Conservation (phyloP, 2,888 invertebrate species). For the Latrodectus elegans region DNA sequence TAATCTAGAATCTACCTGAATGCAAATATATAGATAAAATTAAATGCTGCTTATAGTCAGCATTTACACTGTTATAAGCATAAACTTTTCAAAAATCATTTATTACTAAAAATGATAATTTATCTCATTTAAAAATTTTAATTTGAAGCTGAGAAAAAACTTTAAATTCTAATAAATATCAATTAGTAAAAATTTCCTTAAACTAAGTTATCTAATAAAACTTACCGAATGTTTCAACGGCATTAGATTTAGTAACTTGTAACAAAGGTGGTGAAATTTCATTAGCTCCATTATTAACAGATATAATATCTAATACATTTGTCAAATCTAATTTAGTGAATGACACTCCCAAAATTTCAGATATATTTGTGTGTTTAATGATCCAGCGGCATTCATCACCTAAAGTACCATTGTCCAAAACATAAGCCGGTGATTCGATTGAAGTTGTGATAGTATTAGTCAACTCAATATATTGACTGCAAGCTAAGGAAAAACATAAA, state of each 20-base stretch:
- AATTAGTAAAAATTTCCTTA: too few relatives aligned
- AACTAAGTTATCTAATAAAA: background rate
- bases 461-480: conserved; percentile 9
- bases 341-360: conserved; percentile 8
- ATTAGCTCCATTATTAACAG: conserved; percentile 49
- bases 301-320: conserved; percentile 37
- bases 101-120: too few relatives aligned
- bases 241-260: conserved; percentile 50
- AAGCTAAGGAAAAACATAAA: conserved; percentile 19
- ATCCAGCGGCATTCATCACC: conserved; percentile 40
- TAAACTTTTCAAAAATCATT: too few relatives aligned
- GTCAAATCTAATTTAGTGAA: conserved; percentile 26
- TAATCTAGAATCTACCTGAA: too few relatives aligned
- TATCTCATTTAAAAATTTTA: too few relatives aligned
- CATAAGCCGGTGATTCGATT: conserved; percentile 13
- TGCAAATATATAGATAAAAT: too few relatives aligned
- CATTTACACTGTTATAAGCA: too few relatives aligned
- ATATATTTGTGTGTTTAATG: background rate
- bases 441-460: background rate
- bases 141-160: too few relatives aligned
- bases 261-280: conserved; percentile 38
- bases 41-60: too few relatives aligned
- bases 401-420: conserved; percentile 33
- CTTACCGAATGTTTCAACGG: conserved; percentile 35
- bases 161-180: too few relatives aligned